phyloP scores from a whole-genome alignment of 2,888 invertebrate genomes.

The Sepioteuthis lessoniana region DNA sequence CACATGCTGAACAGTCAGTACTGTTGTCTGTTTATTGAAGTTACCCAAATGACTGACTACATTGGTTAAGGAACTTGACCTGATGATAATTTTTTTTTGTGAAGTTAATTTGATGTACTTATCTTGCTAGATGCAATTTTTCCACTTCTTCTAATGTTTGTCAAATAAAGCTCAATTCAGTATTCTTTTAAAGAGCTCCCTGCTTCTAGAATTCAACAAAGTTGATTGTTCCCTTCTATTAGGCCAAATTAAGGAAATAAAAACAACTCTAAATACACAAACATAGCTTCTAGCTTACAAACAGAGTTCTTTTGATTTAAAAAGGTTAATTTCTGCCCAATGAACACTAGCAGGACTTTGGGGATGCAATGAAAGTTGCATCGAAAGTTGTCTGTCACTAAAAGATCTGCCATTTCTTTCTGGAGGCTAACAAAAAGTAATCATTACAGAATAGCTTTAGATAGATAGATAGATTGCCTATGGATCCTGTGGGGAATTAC shows the following conservation, averaged over 20 bases:
- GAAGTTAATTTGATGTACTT: neutral
- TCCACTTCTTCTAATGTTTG: neutral
- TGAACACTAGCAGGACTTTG: constrained; percentile 1
- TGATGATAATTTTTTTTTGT: neutral
- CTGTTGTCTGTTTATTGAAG: neutral
- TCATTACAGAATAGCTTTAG: neutral
- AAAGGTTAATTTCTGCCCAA: constrained; percentile 20
- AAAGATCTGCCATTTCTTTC: neutral
- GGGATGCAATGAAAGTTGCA: neutral
- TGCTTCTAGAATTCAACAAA: neutral
- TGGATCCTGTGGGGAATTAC: constrained; percentile 18
- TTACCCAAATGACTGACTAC: neutral
- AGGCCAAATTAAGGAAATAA: neutral
- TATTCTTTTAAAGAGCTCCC: neutral
- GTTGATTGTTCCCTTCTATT: constrained; percentile 33
- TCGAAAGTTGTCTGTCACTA: neutral
- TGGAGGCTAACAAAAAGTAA: constrained; percentile 20
- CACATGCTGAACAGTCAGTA: neutral
- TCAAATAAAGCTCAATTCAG: constrained; percentile 16
- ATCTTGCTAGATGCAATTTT: neutral
- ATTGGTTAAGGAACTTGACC: neutral
- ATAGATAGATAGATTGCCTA: neutral
- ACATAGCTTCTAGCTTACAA: constrained; percentile 23
- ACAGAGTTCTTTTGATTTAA: constrained; percentile 6
- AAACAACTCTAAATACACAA: neutral